phyloP scores from a whole-genome alignment of 2,113 vertebrate genomes.

The Phylloscopus trochilus region DNA sequence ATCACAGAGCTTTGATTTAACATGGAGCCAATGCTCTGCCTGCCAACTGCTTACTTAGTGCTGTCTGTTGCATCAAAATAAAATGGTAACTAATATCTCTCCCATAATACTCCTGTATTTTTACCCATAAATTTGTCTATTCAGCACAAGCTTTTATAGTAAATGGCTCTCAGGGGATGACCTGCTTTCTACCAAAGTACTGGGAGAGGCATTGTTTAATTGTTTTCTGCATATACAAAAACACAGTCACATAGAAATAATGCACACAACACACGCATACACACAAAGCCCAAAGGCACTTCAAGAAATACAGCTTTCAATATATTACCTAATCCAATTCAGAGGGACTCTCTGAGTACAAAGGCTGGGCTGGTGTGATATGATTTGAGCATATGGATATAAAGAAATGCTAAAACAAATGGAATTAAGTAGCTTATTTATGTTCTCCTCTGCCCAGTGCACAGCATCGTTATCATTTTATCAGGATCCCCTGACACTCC shows the following conservation, averaged over 20 bases:
- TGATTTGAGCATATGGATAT: conserved; percentile 1
- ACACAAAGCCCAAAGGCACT: neutral
- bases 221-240: neutral
- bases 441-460: neutral
- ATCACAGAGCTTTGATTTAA: neutral
- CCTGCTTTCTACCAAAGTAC: neutral
- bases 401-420: conserved; percentile 41
- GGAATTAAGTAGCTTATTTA: conserved; percentile 57
- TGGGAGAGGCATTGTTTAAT: neutral
- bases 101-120: neutral
- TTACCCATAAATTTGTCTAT: neutral
- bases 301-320: conserved; percentile 19
- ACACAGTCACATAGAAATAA: neutral
- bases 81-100: neutral
- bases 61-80: neutral
- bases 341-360: neutral
- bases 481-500: conserved; percentile 26
- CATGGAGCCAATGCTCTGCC: neutral
- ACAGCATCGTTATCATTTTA: conserved; percentile 47
- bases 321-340: conserved; percentile 11
- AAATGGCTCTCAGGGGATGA: neutral
- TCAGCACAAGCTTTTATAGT: neutral
- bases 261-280: neutral
- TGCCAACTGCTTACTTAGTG: neutral
- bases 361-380: neutral